Evolutionary conservation across 2,888 invertebrate genomes (phyloP).

Genomic region (Corythucha ciliata): DNA sequence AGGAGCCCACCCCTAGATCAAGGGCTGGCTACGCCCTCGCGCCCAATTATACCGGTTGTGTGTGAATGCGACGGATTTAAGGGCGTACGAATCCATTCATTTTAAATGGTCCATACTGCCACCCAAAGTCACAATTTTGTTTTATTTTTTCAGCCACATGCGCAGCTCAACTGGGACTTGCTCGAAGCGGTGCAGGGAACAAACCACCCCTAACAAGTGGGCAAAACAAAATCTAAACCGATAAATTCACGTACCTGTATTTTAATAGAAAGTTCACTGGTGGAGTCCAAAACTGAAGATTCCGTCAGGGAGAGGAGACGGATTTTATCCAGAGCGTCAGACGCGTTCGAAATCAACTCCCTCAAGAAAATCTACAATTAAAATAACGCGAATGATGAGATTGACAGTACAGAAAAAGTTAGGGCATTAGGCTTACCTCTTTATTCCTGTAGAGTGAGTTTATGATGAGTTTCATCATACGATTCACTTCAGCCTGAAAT

Average conservation of each 20-base stretch:
- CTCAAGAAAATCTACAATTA: constrained; percentile 74
- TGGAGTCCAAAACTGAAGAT: constrained; percentile 62
- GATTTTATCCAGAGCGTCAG: constrained; percentile 98
- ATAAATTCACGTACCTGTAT: constrained; percentile 52
- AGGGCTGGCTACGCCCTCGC: too few species aligned
- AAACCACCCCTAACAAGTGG: too few species aligned
- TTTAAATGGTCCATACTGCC: too few species aligned
- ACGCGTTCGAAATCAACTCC: constrained; percentile 97
- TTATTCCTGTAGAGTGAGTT: constrained; percentile 98
- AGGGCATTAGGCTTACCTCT: constrained; percentile 66
- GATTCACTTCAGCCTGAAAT: constrained; percentile 97
- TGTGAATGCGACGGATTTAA: too few species aligned
- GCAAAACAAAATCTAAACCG: constrained; percentile 11
- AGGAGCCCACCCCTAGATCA: too few species aligned
- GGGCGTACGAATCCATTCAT: too few species aligned
- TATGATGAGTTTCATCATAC: constrained; percentile 99
- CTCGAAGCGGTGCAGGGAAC: too few species aligned
- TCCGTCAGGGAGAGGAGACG: constrained; percentile 86
- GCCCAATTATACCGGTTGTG: too few species aligned
- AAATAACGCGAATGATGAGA: background rate
- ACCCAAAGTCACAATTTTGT: too few species aligned
- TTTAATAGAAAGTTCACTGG: constrained; percentile 75
- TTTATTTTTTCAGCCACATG: too few species aligned
- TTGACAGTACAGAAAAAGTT: too few species aligned
- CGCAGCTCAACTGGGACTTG: too few species aligned